Evolutionary conservation across 2,888 invertebrate species (phyloP).

Genomic region (Callyntrura sp.): DNA sequence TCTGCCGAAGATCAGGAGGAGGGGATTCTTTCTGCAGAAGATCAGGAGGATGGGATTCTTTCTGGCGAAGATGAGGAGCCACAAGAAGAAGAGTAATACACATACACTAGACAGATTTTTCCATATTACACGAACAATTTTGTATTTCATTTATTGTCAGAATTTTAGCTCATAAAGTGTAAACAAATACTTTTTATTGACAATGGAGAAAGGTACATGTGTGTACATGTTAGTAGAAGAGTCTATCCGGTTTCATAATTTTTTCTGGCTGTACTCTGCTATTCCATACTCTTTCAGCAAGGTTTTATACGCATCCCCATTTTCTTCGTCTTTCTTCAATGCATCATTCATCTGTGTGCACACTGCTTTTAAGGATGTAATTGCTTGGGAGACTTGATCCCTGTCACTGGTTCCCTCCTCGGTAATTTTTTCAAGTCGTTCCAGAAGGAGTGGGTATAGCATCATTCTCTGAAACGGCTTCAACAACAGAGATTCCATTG

Average conservation of each 20-base stretch:
- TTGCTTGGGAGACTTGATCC: background rate
- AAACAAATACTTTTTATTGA: background rate
- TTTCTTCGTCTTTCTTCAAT: slow-evolving; percentile 15
- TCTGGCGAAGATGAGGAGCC: background rate
- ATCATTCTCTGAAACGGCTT: slow-evolving; percentile 47
- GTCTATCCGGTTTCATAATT: background rate
- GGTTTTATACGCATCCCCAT: background rate
- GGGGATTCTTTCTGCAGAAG: background rate
- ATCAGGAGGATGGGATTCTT: background rate
- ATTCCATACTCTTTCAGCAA: slow-evolving; percentile 9
- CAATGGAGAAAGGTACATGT: background rate
- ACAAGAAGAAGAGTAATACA: background rate
- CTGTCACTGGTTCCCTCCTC: slow-evolving; percentile 10
- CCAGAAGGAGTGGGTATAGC: slow-evolving; percentile 43
- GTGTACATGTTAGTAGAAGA: background rate
- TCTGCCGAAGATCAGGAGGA: slow-evolving; percentile 2
- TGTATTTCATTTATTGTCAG: background rate
- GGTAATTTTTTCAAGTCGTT: slow-evolving; percentile 8
- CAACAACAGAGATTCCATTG: slow-evolving; percentile 29
- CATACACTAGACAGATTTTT: background rate
- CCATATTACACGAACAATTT: background rate
- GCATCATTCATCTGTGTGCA: slow-evolving; percentile 16
- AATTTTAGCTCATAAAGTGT: background rate
- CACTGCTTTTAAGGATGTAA: background rate
- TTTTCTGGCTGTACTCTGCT: slow-evolving; percentile 15